Percentiles rank a stretch among this genome's conserved stretches.
Evolutionary conservation across 2,797 vertebrate genomes (phyloP).

Genomic region (Pelochelys cantorii): DNA sequence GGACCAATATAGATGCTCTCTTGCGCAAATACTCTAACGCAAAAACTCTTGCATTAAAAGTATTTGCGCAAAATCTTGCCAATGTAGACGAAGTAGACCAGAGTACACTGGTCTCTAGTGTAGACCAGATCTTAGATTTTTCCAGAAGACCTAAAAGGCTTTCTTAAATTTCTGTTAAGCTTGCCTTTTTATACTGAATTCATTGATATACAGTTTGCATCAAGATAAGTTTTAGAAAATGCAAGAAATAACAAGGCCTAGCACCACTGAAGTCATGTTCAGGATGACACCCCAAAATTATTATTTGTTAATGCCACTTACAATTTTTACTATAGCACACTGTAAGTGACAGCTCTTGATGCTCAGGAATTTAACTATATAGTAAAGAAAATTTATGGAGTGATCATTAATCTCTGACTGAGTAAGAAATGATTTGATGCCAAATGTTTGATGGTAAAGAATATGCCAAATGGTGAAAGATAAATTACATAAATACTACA

Average conservation of each 20-base stretch:
- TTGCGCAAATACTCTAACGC: too few relatives aligned
- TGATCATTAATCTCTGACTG: constrained; percentile 63
- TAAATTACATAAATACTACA: constrained; percentile 41
- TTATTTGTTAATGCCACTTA: constrained; percentile 57
- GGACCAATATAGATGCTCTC: too few relatives aligned
- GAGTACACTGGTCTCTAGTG: too few relatives aligned
- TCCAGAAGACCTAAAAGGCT: constrained; percentile 38
- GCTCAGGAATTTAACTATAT: constrained; percentile 42
- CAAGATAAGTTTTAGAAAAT: constrained; percentile 52
- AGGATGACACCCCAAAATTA: constrained; percentile 27
- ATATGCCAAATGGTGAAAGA: constrained; percentile 54
- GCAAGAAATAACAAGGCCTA: background rate
- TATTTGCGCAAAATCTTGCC: too few relatives aligned
- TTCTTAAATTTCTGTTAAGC: constrained; percentile 36
- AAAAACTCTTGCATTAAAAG: too few relatives aligned
- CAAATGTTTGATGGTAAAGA: constrained; percentile 50
- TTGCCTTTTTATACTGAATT: constrained; percentile 56
- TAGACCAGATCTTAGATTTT: constrained; percentile 8
- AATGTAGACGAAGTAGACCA: too few relatives aligned
- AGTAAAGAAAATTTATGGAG: constrained; percentile 60
- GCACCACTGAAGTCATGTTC: background rate
- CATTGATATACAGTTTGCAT: constrained; percentile 39
- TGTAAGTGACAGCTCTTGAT: constrained; percentile 56
- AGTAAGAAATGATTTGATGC: constrained; percentile 56
- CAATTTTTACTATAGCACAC: too few relatives aligned